Base-by-base conservation (phyloP, 2,113 vertebrate genomes). In the Cettia cetti region DNA sequence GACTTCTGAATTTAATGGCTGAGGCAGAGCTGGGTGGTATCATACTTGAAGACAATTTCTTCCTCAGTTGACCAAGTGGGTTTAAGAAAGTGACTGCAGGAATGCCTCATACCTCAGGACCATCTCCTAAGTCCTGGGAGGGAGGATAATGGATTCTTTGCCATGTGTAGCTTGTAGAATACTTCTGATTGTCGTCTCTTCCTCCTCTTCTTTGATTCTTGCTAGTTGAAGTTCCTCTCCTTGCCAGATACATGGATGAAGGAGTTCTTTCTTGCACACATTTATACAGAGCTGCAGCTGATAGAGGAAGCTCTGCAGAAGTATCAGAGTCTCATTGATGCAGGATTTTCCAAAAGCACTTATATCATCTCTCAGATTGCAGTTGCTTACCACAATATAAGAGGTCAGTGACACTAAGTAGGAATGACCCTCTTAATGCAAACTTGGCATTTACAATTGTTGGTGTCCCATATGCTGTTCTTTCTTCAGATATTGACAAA, bases 301-400 rank as follows among this genome's bases (percentile, higher is more conserved):
- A 99, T 99, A 97, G 99, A 99, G 93, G 99, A 99, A 94, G 99
- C 99, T 9, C 94, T 99, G 95, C 99, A 99, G 96, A 99, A 99
- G 93, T 99, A 99, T 95, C 99, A 99, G 97, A 99, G 98, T 96
- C 99, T 99, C 66, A 99, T 99, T 61, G 99, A 99, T 91, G 99
- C 99, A 33, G 99, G 99, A 94, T 99, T 99, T 94, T 98, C 99
- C 85, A 99, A 99, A 97, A 99, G 99, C 97, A 99, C 99, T 44
- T 99, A 99, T 72, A 99, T 99, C 92, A 99, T 99, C 95, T 99
- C 99, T 79, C 99, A 99, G 98, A 99, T 99, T 65, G 99, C 99
- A 27, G 99, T 99, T 75, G 99, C 99, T 90, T 99, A 99, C 97
- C 99, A 99, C 97, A 99, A 99, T 96, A 99, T 99, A 91, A 96